A percentile compares a stretch with the other conserved stretches of the same genome.
Evolutionary conservation across 2,797 vertebrate genomes (phyloP).

Genomic region (Epinephelus coioides): DNA sequence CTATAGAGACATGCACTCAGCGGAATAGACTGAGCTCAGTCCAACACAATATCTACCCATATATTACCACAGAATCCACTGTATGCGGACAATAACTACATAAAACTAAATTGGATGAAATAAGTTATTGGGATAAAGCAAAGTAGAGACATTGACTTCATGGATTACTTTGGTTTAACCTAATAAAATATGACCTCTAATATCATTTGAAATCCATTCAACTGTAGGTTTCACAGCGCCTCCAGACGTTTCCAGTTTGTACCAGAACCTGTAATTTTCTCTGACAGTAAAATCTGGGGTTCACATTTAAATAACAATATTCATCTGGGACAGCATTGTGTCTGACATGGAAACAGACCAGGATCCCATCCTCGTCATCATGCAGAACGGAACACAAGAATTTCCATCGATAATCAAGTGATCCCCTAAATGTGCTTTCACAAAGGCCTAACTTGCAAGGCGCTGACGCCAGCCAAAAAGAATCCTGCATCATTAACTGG

Average conservation of each 20-base stretch:
- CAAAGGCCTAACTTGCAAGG: constrained; percentile 43
- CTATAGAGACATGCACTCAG: constrained; percentile 33
- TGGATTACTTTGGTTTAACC: constrained; percentile 38
- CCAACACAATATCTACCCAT: constrained; percentile 21
- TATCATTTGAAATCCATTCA: constrained; percentile 54
- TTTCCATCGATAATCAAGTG: constrained; percentile 42
- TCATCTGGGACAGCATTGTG: background rate
- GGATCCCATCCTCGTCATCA: constrained; percentile 22
- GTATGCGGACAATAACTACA: constrained; percentile 34
- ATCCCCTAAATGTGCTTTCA: constrained; percentile 23
- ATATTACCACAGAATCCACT: constrained; percentile 45
- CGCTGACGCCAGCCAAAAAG: constrained; percentile 43
- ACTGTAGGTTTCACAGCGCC: constrained; percentile 26
- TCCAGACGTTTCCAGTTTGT: constrained; percentile 25
- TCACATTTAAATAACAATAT: constrained; percentile 15
- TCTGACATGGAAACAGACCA: constrained; percentile 10
- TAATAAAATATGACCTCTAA: constrained; percentile 58
- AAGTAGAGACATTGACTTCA: constrained; percentile 37
- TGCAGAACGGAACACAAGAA: constrained; percentile 23
- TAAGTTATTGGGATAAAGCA: constrained; percentile 5
- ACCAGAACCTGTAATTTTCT: constrained; percentile 11
- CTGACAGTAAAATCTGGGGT: constrained; percentile 4
- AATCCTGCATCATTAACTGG: constrained; percentile 37
- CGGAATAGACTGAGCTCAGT: constrained; percentile 30
- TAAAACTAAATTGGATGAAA: constrained; percentile 44